Evolutionary conservation across 2,113 vertebrate species (phyloP), one percentile per base, ranked within the genome.

Genomic region (Cygnus atratus): DNA sequence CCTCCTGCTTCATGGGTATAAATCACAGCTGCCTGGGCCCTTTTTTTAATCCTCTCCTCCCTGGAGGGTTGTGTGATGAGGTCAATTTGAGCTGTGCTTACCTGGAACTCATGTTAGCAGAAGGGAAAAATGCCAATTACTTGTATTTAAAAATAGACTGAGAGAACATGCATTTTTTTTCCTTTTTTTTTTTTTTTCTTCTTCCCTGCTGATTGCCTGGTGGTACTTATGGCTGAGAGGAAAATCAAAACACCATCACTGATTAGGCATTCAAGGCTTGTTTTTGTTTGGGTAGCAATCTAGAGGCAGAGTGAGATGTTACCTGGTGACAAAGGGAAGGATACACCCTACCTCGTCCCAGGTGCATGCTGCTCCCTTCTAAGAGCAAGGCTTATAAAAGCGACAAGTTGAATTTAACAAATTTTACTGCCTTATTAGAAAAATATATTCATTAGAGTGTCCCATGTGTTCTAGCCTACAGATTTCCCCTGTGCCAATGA

Each of bases 191-290:
- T 84, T 93, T 93, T 91, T 86, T 29, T 17, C 2, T 13, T 5
- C 28, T 5, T 6, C 33, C 43, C 94, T 95, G 46, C 96, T 98
- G 97, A 96, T 97, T 98, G 92, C 95, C 95, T 96, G 86, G 82
- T 97, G 92, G 91, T 97, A 96, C 90, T 97, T 96, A 96, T 19
- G 88, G 91, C 95, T 97, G 88, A 97, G 95, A 95, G 92, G 92
- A 92, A 98, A 98, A 98, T 97, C 96, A 97, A 97, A 97, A 95
- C 94, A 97, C 77, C 93, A 95, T 95, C 97, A 75, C 96, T 97
- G 96, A 97, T 98, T 97, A 95, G 91, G 65, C 84, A 87, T 95
- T 96, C 92, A 79, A 65, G 80, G 78, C 91, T 97, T 98, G 93
- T 94, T 98, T 98, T 96, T 95, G 89, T 97, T 97, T 97, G 97